Conservation (phyloP, 2,113 vertebrate species). For the Eupsittula cactorum region DNA sequence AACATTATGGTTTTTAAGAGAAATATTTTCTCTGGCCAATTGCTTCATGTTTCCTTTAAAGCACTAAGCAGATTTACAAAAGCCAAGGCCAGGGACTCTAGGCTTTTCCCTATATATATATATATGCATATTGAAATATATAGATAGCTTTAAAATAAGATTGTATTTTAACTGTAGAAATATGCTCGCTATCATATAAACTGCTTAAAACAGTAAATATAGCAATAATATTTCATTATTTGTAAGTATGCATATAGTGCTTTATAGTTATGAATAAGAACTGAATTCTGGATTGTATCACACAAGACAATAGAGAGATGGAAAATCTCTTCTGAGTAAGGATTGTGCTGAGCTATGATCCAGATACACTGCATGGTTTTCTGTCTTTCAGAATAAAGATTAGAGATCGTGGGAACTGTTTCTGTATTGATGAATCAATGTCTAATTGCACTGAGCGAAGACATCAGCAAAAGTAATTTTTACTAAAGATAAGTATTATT, state of each 20-base stretch:
- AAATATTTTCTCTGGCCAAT: background rate
- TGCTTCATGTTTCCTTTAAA: background rate
- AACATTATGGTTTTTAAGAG: accelerated
- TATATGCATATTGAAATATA: background rate
- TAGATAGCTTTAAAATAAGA: background rate
- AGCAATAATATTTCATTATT: background rate
- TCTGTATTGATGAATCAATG: background rate
- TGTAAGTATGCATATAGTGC: background rate
- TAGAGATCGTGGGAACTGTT: background rate
- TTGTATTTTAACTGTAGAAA: background rate
- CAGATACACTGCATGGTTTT: background rate
- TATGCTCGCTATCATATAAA: accelerated
- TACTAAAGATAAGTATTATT: background rate
- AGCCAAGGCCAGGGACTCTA: background rate
- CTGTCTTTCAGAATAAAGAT: background rate
- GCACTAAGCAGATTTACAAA: background rate
- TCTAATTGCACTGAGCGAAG: background rate
- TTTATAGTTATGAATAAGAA: background rate
- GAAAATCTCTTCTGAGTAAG: background rate
- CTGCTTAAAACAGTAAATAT: background rate
- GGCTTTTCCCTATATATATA: background rate
- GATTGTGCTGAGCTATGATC: background rate
- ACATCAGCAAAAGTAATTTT: background rate
- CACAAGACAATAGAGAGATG: background rate
- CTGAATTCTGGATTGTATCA: background rate